Conservation (phyloP, 2,797 vertebrate species). For the Pangasius macronema region DNA sequence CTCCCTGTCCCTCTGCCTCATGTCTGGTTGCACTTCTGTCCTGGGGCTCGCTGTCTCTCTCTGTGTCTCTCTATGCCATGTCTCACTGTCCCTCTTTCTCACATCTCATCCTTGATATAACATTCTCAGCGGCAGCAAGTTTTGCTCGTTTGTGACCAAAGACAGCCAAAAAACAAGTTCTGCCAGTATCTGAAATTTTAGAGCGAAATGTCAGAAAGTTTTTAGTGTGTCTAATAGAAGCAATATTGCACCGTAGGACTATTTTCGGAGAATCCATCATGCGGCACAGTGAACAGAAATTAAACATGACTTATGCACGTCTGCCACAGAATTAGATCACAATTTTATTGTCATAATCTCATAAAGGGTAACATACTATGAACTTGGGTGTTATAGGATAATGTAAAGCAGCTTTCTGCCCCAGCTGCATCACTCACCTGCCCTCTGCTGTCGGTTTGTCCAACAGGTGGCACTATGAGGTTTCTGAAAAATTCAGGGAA, state of each 20-base stretch:
- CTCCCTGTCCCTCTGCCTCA: neutral
- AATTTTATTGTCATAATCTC: too few species aligned
- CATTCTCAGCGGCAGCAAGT: neutral
- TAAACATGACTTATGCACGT: neutral
- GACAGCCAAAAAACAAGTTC: neutral
- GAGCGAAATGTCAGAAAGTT: neutral
- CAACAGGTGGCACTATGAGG: conserved; percentile 79
- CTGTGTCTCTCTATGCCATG: neutral
- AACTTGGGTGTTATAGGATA: neutral
- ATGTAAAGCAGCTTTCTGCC: neutral
- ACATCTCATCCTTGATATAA: too few species aligned
- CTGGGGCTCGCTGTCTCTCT: neutral
- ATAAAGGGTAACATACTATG: neutral
- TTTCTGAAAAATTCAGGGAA: conserved; percentile 57
- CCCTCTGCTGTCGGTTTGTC: conserved; percentile 60
- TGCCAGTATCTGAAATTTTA: neutral
- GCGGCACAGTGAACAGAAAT: neutral
- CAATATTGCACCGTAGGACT: neutral
- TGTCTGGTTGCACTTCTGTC: neutral
- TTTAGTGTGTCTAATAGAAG: neutral
- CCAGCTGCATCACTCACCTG: conserved; percentile 12
- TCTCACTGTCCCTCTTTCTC: neutral
- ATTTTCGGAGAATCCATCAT: neutral
- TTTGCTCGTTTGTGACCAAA: neutral
- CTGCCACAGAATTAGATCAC: too few species aligned